Evolutionary conservation across 1,140 invertebrate species (phyloP), one percentile per base, ranked within the genome.

Genomic region (Cydia amplana): DNA sequence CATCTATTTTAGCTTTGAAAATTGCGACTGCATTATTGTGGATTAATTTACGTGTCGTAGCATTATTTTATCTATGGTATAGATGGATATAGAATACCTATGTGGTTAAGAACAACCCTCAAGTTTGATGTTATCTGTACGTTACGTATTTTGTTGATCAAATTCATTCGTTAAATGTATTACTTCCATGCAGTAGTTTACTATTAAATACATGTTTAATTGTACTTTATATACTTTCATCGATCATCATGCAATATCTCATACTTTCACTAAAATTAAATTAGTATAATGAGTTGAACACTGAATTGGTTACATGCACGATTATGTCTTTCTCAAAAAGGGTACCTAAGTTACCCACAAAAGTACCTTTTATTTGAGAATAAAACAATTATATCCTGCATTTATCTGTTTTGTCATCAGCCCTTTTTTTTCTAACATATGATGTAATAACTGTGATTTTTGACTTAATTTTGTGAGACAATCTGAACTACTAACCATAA

Each of bases 371-470:
- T 46, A 2, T 46, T 46, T 46, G 1, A 14, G 43, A 12, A 43
- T 43, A 43, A 46, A 0, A 14, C 43, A 46, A 12, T 14, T 46
- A 14, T n/a, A 51, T 51, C 46, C 46, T 51, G 49, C 49, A 51
- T 51, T 51, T 51, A 51, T 18, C 49, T 51, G 9, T 51, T n/a
- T 51, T 18, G 49, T 18, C 49, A 51, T 51, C 16, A 51, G 6
- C 49, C n/a, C 49, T 51, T n/a, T 51, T 16, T 49, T n/a, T 18
- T 51, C 43, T 46, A 46, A 46, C 12, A 46, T 14, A 46, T 46
- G 12, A 46, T 51, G 49, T 51, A 51, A 51, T 51, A 49, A 49
- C 49, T 51, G 49, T 51, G 49, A 51, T 51, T 51, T 51, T 51
- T 51, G n/a, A 51, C 49, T 51, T 18, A 18, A 51, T 51, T 51